phyloP scores from a whole-genome alignment of 1,140 invertebrate genomes.

The Brachionus rotundiformis region DNA sequence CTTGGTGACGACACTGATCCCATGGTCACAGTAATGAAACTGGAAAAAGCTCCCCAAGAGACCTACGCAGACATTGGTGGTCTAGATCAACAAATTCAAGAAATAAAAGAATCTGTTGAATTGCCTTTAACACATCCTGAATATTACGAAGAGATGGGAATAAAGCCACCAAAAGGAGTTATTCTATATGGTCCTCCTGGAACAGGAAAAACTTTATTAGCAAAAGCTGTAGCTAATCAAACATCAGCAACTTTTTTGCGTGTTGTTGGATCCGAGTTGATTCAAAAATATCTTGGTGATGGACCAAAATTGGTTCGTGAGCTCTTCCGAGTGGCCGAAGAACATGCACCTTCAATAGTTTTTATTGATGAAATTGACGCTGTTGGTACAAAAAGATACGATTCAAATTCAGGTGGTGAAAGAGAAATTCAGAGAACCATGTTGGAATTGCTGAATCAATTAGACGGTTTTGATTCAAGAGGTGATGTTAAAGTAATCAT shows the following conservation, averaged over 20 bases:
- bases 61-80: constrained; percentile 99
- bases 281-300: constrained; percentile 99
- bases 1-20: constrained; percentile 99
- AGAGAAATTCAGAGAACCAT: constrained; percentile 99
- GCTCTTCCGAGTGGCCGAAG: constrained; percentile 94
- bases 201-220: constrained; percentile 93
- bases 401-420: constrained; percentile 98
- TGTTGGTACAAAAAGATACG: constrained; percentile 97
- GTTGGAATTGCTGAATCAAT: constrained; percentile 96
- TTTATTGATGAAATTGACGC: constrained; percentile 99
- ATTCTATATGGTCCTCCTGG: constrained; percentile 97
- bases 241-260: constrained; percentile 97
- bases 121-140: constrained; percentile 97
- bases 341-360: constrained; percentile 98
- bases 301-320: constrained; percentile 97
- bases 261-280: constrained; percentile 97
- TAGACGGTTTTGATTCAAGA: constrained; percentile 95
- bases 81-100: constrained; percentile 98
- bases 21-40: constrained; percentile 99
- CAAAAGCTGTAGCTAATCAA: constrained; percentile 99
- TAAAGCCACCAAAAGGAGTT: constrained; percentile 97
- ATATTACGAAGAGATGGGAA: constrained; percentile 99
- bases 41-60: constrained; percentile 99
- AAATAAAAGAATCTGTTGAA: constrained; percentile 96
- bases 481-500: constrained; percentile 96